Base-by-base conservation (phyloP, 2,888 invertebrate species). In the Perizoma affinitatum region DNA sequence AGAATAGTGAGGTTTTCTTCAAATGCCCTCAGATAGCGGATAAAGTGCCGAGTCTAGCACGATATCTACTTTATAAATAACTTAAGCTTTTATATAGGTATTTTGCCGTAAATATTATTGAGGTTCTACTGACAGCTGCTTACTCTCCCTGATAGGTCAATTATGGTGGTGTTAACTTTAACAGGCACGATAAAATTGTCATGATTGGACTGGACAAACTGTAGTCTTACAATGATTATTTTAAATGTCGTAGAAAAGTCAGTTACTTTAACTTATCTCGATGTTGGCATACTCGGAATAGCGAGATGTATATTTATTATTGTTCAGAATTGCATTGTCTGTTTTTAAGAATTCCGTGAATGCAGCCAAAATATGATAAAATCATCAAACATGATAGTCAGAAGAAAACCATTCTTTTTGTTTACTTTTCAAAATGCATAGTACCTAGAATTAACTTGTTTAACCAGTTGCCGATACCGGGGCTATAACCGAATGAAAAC, bases 401-500 rank as follows among this genome's bases (percentile, higher is more conserved):
- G 35, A 47, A 42, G 40, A 60, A 55, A 48, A 57, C 54, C 58
- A 55, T 55, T 45, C 51, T 8, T 50, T 66, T 60, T 82, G 76
- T 82, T 82, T 82, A 76, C 75, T 75, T 82, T 74, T 71, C 65
- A 74, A 78, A 78, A 75, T 74, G 67, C 67, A 68, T 73, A 65
- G 68, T 72, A n/a, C n/a, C n/a, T n/a, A 51, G 67, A 73, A 69
- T 66, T 69, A 77, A 71, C 79, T 76, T 84, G 83, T 83, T 78
- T 82, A 75, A 82, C 80, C 83, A 83, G 82, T 82, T 79, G 82
- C 64, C 61, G 59, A 69, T 76, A 80, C 70, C 67, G 63, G 72
- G 66, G 53, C 63, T 45, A 58, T 67, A 67, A 75, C 71, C 72
- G 72, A 68, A 75, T 69, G 70, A 71, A 68, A 72, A 71, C 66